phyloP scores from a whole-genome alignment of 2,888 invertebrate species.

The Cheilosia grossa region DNA sequence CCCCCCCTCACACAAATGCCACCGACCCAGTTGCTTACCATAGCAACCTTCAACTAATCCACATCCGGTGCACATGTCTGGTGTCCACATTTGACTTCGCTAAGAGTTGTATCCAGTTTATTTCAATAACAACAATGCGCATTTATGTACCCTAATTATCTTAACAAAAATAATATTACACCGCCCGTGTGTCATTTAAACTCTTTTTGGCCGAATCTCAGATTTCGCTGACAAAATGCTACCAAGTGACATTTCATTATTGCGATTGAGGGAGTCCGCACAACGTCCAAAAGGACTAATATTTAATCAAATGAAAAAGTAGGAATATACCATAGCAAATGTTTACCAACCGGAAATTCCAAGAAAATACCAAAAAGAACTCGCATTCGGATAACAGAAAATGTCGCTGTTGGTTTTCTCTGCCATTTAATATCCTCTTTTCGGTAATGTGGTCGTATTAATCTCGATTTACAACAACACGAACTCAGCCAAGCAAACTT shows the following conservation, averaged over 20 bases:
- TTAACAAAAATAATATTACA: not conserved
- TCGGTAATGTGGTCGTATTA: constrained; percentile 44
- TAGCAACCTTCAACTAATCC: too few species aligned
- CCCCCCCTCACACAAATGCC: too few species aligned
- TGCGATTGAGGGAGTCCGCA: constrained; percentile 1
- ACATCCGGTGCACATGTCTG: too few species aligned
- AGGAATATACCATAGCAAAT: not conserved
- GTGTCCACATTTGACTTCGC: too few species aligned
- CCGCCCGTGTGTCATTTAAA: not conserved
- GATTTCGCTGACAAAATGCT: not conserved
- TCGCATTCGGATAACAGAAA: constrained; percentile 10
- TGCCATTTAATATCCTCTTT: constrained; percentile 56
- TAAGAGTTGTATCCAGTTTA: too few species aligned
- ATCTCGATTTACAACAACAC: constrained; percentile 56
- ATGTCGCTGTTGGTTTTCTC: constrained; percentile 24
- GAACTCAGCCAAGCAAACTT: constrained; percentile 41
- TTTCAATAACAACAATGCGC: too few species aligned
- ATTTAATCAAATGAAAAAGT: constrained; percentile 11
- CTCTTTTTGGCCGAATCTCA: constrained; percentile 7
- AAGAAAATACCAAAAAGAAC: constrained; percentile 26
- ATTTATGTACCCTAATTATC: not conserved
- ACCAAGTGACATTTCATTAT: constrained; percentile 2
- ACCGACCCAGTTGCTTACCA: too few species aligned
- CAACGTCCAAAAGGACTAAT: constrained; percentile 1
- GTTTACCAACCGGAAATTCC: constrained; percentile 34